Evolutionary conservation across 2,113 vertebrate species (phyloP), one percentile per base, ranked within the genome.

Genomic region (Periophthalmus modestus): DNA sequence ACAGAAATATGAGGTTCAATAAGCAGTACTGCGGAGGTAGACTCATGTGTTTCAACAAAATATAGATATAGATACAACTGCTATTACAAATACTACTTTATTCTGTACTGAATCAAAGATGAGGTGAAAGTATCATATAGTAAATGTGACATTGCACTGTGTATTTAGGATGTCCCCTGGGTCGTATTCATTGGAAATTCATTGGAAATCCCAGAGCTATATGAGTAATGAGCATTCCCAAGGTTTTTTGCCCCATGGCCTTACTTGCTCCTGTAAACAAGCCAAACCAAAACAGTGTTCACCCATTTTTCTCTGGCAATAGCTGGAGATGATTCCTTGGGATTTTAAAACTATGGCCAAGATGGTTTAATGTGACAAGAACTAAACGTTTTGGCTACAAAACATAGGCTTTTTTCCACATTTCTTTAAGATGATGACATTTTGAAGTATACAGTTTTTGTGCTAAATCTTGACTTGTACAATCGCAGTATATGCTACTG

Each of bases 251-350:
- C 69, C 75, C 80, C 63, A 3, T 59, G 66, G 19, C 81, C 74
- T 78, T 66, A 80, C 66, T 75, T 77, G 74, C 74, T 76, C 78
- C 78, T 73, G 15, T 82, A 82, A 85, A 82, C 74, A 83, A 19
- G 50, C 46, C 55, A 47, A 13, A 47, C 71, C 13, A 33, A 73
- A 77, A 50, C 10, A 4, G 7, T 57, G 58, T 13, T 52, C 58
- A 78, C n/a, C 12, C 43, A 67, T 1, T 47, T 24, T n/a, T 1
- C n/a, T 61, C 68, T 73, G 81, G 77, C 76, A 74, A 24, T 39
- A 1, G 19, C n/a, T 68, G 76, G 73, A 72, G 66, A 50, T 39
- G 77, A 78, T 58, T 52, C 7, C 10, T 55, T 55, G n/a, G 10
- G n/a, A 55, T 55, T 21, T 2, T n/a, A 18, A 54, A 54, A n/a